phyloP scores from a whole-genome alignment of 2,113 vertebrate species.

The Ceyx margarethae region DNA sequence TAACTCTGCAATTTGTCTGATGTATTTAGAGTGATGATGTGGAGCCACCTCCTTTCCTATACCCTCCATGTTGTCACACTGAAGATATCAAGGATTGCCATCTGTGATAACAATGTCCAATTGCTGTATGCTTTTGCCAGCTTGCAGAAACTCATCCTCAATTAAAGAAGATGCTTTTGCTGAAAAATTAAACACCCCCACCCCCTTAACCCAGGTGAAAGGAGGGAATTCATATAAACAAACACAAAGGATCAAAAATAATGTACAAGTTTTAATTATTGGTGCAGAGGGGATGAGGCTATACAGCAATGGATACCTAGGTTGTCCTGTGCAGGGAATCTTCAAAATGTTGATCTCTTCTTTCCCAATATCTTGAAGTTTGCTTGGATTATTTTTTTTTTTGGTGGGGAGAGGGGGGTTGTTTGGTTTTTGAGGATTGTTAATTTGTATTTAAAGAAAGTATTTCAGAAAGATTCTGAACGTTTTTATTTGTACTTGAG shows the following conservation, averaged over 20 bases:
- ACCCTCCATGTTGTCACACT: background rate
- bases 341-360: background rate
- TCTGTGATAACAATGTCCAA: background rate
- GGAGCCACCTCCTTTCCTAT: background rate
- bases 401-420: background rate
- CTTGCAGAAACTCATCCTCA: background rate
- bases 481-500: background rate
- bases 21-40: background rate
- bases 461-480: background rate
- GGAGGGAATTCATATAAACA: background rate
- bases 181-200: background rate
- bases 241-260: background rate
- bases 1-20: background rate
- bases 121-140: background rate
- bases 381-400: background rate
- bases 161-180: background rate
- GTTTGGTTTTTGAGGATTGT: background rate
- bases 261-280: background rate
- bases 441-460: background rate
- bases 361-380: background rate
- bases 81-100: background rate
- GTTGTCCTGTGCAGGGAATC: background rate
- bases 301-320: background rate
- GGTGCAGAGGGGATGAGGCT: background rate
- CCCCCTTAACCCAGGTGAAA: background rate